Evolutionary conservation across 2,888 invertebrate species (phyloP).

Genomic region (Meandrusa payeni): DNA sequence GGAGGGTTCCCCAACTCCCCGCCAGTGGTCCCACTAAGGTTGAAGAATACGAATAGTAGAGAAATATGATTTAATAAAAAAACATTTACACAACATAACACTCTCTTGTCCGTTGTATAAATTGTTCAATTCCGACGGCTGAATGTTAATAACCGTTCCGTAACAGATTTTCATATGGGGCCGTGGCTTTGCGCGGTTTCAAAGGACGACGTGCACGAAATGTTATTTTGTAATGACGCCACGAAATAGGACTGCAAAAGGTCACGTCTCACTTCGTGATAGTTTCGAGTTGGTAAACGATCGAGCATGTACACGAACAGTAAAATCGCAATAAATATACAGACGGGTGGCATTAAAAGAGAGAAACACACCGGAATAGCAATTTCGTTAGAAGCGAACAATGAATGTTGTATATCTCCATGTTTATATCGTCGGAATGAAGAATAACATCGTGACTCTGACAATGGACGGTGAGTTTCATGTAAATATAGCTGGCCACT

Average conservation of each 20-base stretch:
- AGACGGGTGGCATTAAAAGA: not conserved
- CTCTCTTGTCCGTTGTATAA: too few relatives aligned
- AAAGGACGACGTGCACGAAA: conserved; percentile 28
- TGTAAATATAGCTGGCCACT: not conserved
- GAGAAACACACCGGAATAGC: conserved; percentile 3
- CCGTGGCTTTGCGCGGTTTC: conserved; percentile 23
- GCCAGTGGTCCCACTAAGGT: too few relatives aligned
- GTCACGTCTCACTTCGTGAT: conserved; percentile 21
- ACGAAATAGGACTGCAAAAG: conserved; percentile 25
- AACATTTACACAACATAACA: too few relatives aligned
- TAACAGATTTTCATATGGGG: conserved; percentile 19
- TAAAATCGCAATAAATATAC: conserved; percentile 11
- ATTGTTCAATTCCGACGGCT: too few relatives aligned
- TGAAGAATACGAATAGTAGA: too few relatives aligned
- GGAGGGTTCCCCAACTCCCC: too few relatives aligned
- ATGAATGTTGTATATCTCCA: not conserved
- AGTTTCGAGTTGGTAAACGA: conserved; percentile 14
- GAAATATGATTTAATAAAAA: too few relatives aligned
- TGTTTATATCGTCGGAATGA: conserved; percentile 1
- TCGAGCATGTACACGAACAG: conserved; percentile 3
- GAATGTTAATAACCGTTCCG: conserved; percentile 20
- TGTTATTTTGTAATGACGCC: conserved; percentile 23
- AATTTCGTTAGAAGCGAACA: conserved; percentile 8
- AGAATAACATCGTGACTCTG: not conserved
- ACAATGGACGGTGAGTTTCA: conserved; percentile 5